A percentile compares a stretch with the other conserved stretches of the same genome.
Evolutionary conservation across 2,113 vertebrate genomes (phyloP).

Genomic region (Colius striatus): DNA sequence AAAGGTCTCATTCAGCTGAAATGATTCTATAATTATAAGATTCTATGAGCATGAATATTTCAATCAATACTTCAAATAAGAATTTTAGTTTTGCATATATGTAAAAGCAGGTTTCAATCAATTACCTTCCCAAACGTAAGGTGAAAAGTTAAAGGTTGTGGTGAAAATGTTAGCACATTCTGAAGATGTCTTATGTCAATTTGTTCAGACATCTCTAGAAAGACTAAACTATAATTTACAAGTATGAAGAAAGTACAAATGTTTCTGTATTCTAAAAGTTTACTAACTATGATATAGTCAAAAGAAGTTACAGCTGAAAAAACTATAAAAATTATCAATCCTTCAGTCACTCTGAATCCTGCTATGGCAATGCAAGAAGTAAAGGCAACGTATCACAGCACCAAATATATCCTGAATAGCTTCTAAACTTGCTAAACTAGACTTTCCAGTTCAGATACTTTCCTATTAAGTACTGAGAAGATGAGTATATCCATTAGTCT

Average conservation of each 20-base stretch:
- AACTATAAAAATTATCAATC: background rate
- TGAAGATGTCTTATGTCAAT: background rate
- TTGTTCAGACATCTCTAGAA: background rate
- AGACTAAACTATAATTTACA: background rate
- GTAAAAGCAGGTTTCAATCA: background rate
- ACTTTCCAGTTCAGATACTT: background rate
- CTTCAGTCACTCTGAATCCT: background rate
- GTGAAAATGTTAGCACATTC: background rate
- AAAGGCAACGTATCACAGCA: background rate
- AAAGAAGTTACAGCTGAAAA: background rate
- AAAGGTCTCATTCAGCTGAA: too few species aligned
- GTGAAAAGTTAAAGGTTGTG: background rate
- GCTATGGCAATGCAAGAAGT: background rate
- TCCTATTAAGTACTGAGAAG: background rate
- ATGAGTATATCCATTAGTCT: background rate
- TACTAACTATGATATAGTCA: background rate
- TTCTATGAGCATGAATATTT: background rate
- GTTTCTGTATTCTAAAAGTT: background rate
- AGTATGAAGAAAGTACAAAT: background rate
- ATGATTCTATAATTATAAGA: too few species aligned
- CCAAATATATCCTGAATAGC: background rate
- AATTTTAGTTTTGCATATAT: background rate
- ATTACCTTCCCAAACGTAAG: background rate
- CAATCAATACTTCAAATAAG: background rate
- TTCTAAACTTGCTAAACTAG: background rate